Base-by-base conservation (phyloP, 1,140 invertebrate species). In the Spodoptera litura region DNA sequence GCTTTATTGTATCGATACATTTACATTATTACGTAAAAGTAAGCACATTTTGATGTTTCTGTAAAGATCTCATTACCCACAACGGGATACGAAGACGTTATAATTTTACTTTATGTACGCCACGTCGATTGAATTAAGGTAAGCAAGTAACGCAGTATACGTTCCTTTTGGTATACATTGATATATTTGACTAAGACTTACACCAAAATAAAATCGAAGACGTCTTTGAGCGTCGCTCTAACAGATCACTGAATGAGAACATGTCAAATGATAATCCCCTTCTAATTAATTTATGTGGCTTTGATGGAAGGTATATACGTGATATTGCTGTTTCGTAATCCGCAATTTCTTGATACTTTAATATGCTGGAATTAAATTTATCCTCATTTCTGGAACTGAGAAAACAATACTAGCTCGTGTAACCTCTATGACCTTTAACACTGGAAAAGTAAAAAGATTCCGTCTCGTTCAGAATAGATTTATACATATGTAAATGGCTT, bases 211-310 rank as follows among this genome's bases (percentile, higher is more conserved):
- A 52, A 80, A 71, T 77, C 31, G 64, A 49, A 72, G 35, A 15
- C 31, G 15, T 64, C 11, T 66, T 66, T 12, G 25, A 70, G 44
- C 62, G 70, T 73, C 75, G 83, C 81, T 64, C 70, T 53, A 79
- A 81, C 78, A 80, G 80, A 80, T 82, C 82, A 82, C 62, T 70
- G 64, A 77, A 82, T 82, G 64, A 82, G 59, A 79, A 71, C 72
- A 81, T 83, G 79, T 81, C 81, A 78, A 78, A 80, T 79, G 72
- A 68, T 84, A 84, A 85, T 84, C 78, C 84, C 58, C 25, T 66
- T 52, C 74, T 87, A 84, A 87, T 85, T 84, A 85, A 85, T 85
- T 76, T 83, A 84, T 84, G 72, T 64, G 62, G 62, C 49, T 77
- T 31, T 20, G 75, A 55, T 71, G 71, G 78, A 80, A 78, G 75